Base-by-base conservation (phyloP, 2,797 vertebrate species). In the Pelodytes ibericus region DNA sequence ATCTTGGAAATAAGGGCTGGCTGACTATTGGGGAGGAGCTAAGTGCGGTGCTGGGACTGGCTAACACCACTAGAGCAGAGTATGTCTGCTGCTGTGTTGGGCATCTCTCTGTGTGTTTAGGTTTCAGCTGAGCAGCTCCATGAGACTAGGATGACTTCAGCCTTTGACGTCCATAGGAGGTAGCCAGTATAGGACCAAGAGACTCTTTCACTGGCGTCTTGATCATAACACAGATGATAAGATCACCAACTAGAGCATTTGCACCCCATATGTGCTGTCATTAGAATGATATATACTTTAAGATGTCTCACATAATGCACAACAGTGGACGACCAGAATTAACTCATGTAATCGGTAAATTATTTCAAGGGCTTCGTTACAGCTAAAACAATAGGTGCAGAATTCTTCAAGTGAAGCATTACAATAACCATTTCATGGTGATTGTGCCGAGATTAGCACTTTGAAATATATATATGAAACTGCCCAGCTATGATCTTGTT, bases 151-250 rank as follows among this genome's bases (percentile, higher is more conserved):
- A 72, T 67, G 53, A 72, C 76, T 68, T 61, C 24, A 67, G n/a
- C 30, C 60, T 33, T 66, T 77, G 75, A 77, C 69, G 68, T 77
- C 75, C 36, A 71, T 71, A 33, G 51, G 22, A 65, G 61, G 61
- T 51, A 58, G 18, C 27, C 51, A 18, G 11, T 22, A 41, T n/a
- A 77, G 59, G 4, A 36, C 33, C 60, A 47, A 15, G n/a, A 77
- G 60, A 36, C 51, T 27, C 33, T 29, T 61, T 47, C 69, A 11
- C 30, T 64, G 59, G 49, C 44, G 33, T 71, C 57, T 27, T 70
- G n/a, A 56, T 61, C 29, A 24, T 7, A 61, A 41, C 16, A 20
- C 5, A 44, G 47, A 57, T 49, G 1, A 65, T 71, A 77, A 77
- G 47, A 22, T 51, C 41, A 33, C 36, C 39, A 22, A 7, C n/a